Percentiles rank a stretch among this genome's conserved stretches.
Evolutionary conservation across 1,140 invertebrate genomes (phyloP).

Genomic region (Sarcophaga peregrina): DNA sequence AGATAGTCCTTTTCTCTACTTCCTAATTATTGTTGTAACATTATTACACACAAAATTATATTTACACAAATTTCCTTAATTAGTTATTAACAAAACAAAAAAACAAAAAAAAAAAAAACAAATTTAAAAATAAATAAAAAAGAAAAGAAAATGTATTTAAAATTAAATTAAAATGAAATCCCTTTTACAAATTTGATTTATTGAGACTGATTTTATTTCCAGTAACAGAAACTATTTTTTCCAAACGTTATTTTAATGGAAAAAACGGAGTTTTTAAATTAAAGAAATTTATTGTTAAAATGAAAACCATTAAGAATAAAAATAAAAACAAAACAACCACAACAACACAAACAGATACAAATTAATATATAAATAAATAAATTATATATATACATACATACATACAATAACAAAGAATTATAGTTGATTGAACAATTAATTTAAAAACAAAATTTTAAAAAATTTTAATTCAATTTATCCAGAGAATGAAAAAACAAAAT

Average conservation of each 20-base stretch:
- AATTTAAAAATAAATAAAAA: too few relatives aligned
- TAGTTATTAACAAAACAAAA: too few relatives aligned
- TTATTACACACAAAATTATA: too few relatives aligned
- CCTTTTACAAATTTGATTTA: conserved; percentile 19
- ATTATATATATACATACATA: neutral
- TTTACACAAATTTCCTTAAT: too few relatives aligned
- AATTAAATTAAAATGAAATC: neutral
- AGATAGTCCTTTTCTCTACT: too few relatives aligned
- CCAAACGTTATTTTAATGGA: neutral
- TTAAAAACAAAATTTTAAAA: neutral
- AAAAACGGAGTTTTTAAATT: conserved; percentile 16
- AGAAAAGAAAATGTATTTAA: too few relatives aligned
- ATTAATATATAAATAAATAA: neutral
- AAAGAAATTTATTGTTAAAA: conserved; percentile 14
- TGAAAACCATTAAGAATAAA: neutral
- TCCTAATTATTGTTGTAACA: too few relatives aligned
- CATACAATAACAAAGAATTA: neutral
- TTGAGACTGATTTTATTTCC: conserved; percentile 27
- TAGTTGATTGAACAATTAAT: too few relatives aligned
- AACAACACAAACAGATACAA: neutral
- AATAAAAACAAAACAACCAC: neutral
- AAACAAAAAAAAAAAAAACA: too few relatives aligned
- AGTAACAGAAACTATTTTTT: conserved; percentile 19
- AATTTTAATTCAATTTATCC: neutral
- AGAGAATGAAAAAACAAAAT: neutral